Conservation (phyloP, 2,113 vertebrate species). For the Charina bottae region DNA sequence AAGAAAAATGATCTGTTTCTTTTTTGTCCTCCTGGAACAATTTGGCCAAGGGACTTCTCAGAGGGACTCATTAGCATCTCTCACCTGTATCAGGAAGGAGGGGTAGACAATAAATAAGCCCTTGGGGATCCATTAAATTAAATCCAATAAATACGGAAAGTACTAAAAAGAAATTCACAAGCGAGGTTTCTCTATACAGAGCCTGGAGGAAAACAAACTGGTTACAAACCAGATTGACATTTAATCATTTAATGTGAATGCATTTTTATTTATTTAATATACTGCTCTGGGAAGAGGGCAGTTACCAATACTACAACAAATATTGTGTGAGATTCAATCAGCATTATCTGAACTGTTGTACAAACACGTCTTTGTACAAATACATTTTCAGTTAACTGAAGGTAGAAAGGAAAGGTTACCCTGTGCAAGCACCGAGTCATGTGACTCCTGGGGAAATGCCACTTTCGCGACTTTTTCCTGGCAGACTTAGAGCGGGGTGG, state of each 20-base stretch:
- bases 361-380: background rate
- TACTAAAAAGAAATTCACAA: background rate
- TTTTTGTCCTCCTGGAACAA: conserved; percentile 20
- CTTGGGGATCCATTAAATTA: background rate
- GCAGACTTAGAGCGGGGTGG: too few relatives aligned
- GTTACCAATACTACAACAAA: background rate
- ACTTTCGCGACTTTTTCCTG: too few relatives aligned
- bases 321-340: background rate
- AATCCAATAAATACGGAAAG: background rate
- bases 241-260: background rate
- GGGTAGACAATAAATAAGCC: conserved; percentile 9
- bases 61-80: conserved; percentile 50
- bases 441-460: too few relatives aligned
- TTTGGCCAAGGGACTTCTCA: background rate
- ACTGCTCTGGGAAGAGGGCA: background rate
- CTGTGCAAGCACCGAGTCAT: too few relatives aligned
- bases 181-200: background rate
- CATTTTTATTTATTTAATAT: background rate
- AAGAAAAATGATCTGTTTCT: conserved; percentile 10
- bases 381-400: background rate
- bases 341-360: background rate
- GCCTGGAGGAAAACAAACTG: background rate
- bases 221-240: background rate
- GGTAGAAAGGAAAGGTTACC: too few relatives aligned
- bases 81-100: conserved; percentile 32